Evolutionary conservation across 2,797 vertebrate species (phyloP), one percentile per base, ranked within the genome.

Genomic region (Amblyopsis hoosieri): DNA sequence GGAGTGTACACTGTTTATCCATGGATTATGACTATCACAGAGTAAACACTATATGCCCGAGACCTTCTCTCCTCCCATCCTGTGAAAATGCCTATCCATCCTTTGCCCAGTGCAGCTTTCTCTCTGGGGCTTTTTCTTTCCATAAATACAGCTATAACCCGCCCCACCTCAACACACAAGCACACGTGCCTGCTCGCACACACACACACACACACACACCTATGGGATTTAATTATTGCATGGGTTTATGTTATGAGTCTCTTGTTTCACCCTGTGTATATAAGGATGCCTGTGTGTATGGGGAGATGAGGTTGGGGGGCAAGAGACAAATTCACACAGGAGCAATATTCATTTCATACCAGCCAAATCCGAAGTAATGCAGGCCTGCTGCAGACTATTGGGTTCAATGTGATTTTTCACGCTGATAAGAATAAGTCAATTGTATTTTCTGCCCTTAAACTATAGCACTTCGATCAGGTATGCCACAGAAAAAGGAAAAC

Each of bases 1-100:
- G 64, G 54, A 70, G 73, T 74, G 85, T 74, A 80, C 73, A 78
- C 72, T 80, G 81, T 85, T 83, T 80, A 79, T 66, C 56, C 69
- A 76, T 23, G 69, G 74, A 78, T 88, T 84, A 87, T 83, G 81
- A 88, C 72, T 70, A 62, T 59, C 52, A 63, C 69, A 60, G 47
- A 63, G 33, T 71, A 75, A 81, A 76, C 66, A 62, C 63, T 71
- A 19, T 13, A 46, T 15, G 52, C 54, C 48, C 46, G 54, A 67
- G 57, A 61, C 65, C 55, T 63, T 49, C 23, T 67, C 56, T 60
- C 52, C 48, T 3, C 49, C 56, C 23, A 1, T 3, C 33, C 58
- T 56, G 29, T 57, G 14, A 50, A 60, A 67, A 52, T 49, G 64
- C 58, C 64, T 19, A 42, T 56, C 55, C 59, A 33, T 64, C 37